These are phyloP conservation scores for Microcebus jonahi DNA, from an alignment of 2,113 vertebrate species.

Conservation along the genomic window DNA sequence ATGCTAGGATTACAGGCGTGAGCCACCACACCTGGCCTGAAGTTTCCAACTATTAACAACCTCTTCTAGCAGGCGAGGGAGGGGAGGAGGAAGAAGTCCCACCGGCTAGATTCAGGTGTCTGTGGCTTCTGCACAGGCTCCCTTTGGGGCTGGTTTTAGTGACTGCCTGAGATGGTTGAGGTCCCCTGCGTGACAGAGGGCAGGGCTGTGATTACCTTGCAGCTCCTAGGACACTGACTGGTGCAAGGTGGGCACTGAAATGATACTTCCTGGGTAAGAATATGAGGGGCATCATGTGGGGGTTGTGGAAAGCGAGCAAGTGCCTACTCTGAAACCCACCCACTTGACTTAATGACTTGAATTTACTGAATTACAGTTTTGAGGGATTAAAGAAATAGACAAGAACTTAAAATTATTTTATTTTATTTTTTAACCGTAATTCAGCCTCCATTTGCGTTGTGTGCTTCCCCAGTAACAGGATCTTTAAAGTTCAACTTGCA, in stretches of 20 bases:
- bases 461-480: not conserved
- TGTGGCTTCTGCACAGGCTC: not conserved
- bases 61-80: not conserved
- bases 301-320: no score
- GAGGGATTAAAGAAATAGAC: not conserved
- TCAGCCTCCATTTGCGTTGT: slow-evolving; percentile 16
- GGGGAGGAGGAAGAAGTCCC: not conserved
- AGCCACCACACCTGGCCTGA: not conserved
- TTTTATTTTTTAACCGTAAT: not conserved
- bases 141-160: not conserved
- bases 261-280: not conserved
- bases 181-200: not conserved
- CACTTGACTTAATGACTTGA: not conserved
- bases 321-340: not conserved
- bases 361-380: not conserved
- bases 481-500: not conserved
- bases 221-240: not conserved
- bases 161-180: not conserved
- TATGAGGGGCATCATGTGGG: not conserved
- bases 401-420: not conserved
- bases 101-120: not conserved
- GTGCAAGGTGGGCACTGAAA: not conserved
- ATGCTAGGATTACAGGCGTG: no score
- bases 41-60: not conserved
- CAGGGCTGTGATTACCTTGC: rapidly evolving